Conservation (phyloP, 2,113 vertebrate species). For the Emydocephalus ijimae region DNA sequence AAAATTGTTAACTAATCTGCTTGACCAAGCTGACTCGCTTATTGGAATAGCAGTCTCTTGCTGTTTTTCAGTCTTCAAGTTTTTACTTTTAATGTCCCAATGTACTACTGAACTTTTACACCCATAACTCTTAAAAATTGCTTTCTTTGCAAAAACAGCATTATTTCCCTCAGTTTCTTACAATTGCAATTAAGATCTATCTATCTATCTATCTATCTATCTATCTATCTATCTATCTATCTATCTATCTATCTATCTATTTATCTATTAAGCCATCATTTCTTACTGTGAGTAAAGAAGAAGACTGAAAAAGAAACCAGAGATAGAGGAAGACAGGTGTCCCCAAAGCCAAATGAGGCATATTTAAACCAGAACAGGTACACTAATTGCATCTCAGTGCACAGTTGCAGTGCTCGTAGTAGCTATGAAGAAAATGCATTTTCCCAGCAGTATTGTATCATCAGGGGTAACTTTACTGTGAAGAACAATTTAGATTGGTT, state of each 20-base stretch:
- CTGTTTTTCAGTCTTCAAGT: no score
- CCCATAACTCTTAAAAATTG: no score
- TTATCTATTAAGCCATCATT: neutral
- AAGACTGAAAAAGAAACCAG: neutral
- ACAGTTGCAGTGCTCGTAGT: neutral
- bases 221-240: neutral
- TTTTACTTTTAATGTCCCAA: no score
- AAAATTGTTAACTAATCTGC: no score
- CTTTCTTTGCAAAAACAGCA: no score
- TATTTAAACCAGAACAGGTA: neutral
- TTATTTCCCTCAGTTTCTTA: no score
- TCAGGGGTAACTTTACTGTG: neutral
- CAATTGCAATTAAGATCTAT: neutral
- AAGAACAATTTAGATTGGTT: neutral
- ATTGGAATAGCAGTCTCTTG: no score
- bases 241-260: neutral
- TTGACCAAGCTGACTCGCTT: no score
- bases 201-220: neutral
- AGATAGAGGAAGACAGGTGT: neutral
- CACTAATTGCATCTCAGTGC: neutral
- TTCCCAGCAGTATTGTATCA: neutral
- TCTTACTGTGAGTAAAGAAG: neutral
- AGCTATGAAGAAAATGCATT: neutral
- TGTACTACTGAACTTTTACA: no score
- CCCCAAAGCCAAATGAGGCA: neutral